phyloP scores from a whole-genome alignment of 2,797 vertebrate genomes.

The Neoniphon sammara region DNA sequence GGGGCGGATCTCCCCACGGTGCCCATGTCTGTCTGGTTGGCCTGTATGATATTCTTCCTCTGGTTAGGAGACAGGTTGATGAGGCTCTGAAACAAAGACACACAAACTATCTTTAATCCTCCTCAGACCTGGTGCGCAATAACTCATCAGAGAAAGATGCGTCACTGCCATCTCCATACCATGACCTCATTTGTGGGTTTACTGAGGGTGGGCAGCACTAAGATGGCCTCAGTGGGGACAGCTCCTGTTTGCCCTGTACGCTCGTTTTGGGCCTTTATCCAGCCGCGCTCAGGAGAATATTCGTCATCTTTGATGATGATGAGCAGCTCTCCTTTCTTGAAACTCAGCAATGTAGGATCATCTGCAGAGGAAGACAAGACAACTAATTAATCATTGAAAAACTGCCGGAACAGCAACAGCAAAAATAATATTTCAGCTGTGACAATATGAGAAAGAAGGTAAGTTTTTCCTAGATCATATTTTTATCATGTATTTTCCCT shows the following conservation, averaged over 20 bases:
- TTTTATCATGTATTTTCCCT: too few relatives aligned
- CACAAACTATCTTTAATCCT: not conserved
- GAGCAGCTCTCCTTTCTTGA: slow-evolving; percentile 92
- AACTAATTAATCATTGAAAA: not conserved
- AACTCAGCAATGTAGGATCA: slow-evolving; percentile 87
- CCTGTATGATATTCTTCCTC: slow-evolving; percentile 84
- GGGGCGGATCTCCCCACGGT: slow-evolving; percentile 79
- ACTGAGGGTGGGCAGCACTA: slow-evolving; percentile 87
- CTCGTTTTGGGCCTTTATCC: slow-evolving; percentile 88
- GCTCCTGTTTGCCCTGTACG: slow-evolving; percentile 85
- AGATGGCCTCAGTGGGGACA: slow-evolving; percentile 84
- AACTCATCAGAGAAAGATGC: not conserved
- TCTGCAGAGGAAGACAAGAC: slow-evolving; percentile 73
- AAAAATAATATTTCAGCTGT: not conserved
- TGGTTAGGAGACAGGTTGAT: slow-evolving; percentile 92
- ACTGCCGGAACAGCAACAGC: not conserved
- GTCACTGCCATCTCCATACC: slow-evolving; percentile 77
- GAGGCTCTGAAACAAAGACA: slow-evolving; percentile 76
- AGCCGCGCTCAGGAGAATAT: slow-evolving; percentile 80
- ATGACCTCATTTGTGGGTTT: slow-evolving; percentile 90
- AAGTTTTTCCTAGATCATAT: too few relatives aligned
- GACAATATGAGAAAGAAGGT: not conserved
- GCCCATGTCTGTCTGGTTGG: slow-evolving; percentile 72
- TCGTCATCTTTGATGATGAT: slow-evolving; percentile 86
- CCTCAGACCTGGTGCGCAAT: not conserved